Conservation (phyloP, 2,888 invertebrate genomes). For the Polydrusus pterygomalis region DNA sequence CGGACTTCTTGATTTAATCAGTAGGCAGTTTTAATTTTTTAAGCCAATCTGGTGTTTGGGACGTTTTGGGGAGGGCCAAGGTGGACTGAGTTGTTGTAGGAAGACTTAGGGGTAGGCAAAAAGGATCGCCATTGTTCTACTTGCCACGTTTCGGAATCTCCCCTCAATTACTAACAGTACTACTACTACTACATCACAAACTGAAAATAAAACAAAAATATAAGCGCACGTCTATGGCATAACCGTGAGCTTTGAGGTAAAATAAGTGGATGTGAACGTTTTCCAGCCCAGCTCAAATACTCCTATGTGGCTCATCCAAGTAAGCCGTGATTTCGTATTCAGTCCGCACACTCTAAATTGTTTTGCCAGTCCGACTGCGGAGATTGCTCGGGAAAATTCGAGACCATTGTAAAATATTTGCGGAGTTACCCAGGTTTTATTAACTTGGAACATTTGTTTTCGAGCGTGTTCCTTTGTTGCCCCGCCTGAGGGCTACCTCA, state of each 20-base stretch:
- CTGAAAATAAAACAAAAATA: slow-evolving; percentile 3
- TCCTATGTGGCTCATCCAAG: slow-evolving; percentile 62
- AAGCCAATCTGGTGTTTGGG: no score
- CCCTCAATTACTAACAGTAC: no score
- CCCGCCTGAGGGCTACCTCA: slow-evolving; percentile 36
- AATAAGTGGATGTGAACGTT: slow-evolving; percentile 66
- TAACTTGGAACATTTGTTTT: slow-evolving; percentile 58
- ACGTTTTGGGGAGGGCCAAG: no score
- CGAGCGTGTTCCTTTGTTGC: slow-evolving; percentile 48
- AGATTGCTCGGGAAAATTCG: slow-evolving; percentile 69
- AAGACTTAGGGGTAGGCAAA: no score
- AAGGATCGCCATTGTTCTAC: no score
- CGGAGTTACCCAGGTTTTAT: slow-evolving; percentile 65
- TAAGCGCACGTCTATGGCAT: slow-evolving; percentile 35
- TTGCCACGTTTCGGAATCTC: no score
- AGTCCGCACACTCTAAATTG: slow-evolving; percentile 66
- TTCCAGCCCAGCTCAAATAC: slow-evolving; percentile 61
- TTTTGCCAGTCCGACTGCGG: slow-evolving; percentile 67
- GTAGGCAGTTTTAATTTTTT: no score
- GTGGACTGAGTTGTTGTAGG: no score
- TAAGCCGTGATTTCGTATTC: slow-evolving; percentile 66
- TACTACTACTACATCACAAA: no score
- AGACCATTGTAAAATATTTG: slow-evolving; percentile 69
- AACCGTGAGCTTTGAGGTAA: slow-evolving; percentile 59
- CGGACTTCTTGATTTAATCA: no score